phyloP scores from a whole-genome alignment of 2,113 vertebrate species.

The Romanogobio albipinnatus region DNA sequence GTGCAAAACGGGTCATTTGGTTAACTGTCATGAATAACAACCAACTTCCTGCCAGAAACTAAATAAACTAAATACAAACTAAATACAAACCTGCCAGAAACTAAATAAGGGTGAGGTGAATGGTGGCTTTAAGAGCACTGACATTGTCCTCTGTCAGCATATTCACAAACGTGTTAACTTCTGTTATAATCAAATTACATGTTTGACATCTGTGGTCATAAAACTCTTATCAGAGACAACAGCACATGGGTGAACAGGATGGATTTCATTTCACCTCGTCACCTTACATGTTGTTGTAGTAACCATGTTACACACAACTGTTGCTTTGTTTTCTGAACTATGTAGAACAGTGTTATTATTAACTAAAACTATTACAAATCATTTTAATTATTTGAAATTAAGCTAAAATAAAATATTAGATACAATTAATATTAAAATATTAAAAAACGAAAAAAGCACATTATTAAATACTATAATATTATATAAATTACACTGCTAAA shows the following conservation, averaged over 20 bases:
- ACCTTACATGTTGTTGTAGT: not conserved
- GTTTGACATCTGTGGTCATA: not conserved
- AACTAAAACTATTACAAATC: not conserved
- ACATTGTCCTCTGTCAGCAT: not conserved
- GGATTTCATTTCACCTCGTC: not conserved
- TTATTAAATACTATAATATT: not conserved
- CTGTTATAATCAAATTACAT: constrained; percentile 11
- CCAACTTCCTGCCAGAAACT: constrained; percentile 10
- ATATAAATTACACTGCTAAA: not conserved
- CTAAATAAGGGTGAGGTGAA: not conserved
- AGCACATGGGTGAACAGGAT: not conserved
- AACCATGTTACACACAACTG: constrained; percentile 6
- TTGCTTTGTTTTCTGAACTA: not conserved
- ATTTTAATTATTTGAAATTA: not conserved
- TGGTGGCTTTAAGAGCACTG: not conserved
- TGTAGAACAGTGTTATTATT: not conserved
- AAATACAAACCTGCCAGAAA: constrained; percentile 29
- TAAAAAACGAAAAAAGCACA: not conserved
- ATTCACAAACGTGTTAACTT: not conserved
- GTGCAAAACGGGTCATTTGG: constrained; percentile 31
- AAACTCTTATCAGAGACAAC: constrained; percentile 15
- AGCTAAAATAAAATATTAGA: not conserved
- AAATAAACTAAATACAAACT: too few species aligned
- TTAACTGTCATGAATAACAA: not conserved
- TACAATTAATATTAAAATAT: not conserved